These are phyloP conservation scores for Enteromius mattozi DNA, from an alignment of 2,797 vertebrate genomes.

Conservation along the genomic window DNA sequence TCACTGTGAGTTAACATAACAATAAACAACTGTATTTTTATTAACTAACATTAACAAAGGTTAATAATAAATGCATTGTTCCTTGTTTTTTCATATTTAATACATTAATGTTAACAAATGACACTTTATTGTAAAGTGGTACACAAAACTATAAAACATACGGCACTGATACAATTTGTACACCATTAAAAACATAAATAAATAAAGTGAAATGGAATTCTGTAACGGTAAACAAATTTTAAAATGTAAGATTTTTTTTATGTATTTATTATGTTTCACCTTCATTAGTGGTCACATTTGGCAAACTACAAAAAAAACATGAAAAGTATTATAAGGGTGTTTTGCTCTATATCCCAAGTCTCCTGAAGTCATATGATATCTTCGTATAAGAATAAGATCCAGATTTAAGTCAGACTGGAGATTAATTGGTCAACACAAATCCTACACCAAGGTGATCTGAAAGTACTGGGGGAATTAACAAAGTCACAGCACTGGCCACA, in stretches of 20 bases:
- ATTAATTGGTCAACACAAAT: slow-evolving; percentile 28
- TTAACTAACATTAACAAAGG: no score
- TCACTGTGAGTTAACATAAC: no score
- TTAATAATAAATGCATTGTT: no score
- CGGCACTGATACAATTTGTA: background rate
- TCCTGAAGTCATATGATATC: background rate
- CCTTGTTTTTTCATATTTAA: no score
- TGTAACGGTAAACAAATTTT: no score
- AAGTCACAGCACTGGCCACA: slow-evolving; percentile 5
- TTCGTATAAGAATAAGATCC: background rate
- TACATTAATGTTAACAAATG: no score
- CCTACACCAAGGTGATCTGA: slow-evolving; percentile 30
- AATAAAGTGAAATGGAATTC: background rate
- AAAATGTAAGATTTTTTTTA: no score
- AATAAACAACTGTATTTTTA: no score
- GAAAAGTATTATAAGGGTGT: no score
- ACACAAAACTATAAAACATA: background rate
- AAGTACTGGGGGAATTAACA: background rate
- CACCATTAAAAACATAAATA: background rate
- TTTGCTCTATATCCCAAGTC: background rate
- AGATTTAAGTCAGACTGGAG: slow-evolving; percentile 13
- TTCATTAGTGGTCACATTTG: background rate
- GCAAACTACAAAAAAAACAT: background rate
- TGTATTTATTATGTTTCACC: no score
- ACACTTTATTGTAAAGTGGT: no score